A percentile compares a stretch with the other conserved stretches of the same genome.
phyloP scores from a whole-genome alignment of 2,113 vertebrate genomes.

The Parus major region DNA sequence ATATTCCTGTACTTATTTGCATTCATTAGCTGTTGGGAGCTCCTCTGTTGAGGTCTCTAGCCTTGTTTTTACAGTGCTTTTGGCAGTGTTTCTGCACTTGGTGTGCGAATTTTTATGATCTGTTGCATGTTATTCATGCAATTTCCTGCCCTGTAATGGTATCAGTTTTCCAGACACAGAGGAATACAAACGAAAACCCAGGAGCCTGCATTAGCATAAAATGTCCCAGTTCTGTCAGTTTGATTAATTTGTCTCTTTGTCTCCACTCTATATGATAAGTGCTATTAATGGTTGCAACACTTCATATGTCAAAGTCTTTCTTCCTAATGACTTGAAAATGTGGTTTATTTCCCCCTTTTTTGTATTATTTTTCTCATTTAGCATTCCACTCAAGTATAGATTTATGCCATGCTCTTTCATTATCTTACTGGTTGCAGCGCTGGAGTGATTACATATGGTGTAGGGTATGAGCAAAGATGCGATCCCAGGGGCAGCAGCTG shows the following conservation, averaged over 20 bases:
- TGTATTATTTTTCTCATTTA: conserved; percentile 84
- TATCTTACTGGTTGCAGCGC: conserved; percentile 85
- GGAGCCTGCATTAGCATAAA: conserved; percentile 83
- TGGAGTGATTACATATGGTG: conserved; percentile 93
- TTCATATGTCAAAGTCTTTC: conserved; percentile 86
- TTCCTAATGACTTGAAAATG: conserved; percentile 86
- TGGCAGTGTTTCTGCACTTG: conserved; percentile 75
- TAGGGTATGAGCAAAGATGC: conserved; percentile 86
- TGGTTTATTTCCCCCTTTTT: conserved; percentile 81
- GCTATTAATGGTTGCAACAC: conserved; percentile 86
- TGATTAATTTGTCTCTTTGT: conserved; percentile 93
- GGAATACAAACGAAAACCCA: conserved; percentile 79
- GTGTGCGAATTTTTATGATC: conserved; percentile 82
- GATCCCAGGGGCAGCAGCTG: conserved; percentile 91
- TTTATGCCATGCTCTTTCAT: conserved; percentile 87
- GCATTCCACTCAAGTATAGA: conserved; percentile 80
- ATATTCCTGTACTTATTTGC: conserved; percentile 75
- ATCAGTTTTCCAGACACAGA: conserved; percentile 81
- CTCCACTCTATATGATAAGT: conserved; percentile 86
- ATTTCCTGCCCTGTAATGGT: conserved; percentile 87
- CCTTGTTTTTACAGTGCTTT: conserved; percentile 77
- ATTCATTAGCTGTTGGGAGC: conserved; percentile 75
- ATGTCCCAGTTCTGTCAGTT: conserved; percentile 87
- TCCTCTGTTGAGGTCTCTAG: conserved; percentile 76
- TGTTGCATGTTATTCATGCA: conserved; percentile 83